Conservation (phyloP, 2,113 vertebrate species). For the Lathamus discolor region DNA sequence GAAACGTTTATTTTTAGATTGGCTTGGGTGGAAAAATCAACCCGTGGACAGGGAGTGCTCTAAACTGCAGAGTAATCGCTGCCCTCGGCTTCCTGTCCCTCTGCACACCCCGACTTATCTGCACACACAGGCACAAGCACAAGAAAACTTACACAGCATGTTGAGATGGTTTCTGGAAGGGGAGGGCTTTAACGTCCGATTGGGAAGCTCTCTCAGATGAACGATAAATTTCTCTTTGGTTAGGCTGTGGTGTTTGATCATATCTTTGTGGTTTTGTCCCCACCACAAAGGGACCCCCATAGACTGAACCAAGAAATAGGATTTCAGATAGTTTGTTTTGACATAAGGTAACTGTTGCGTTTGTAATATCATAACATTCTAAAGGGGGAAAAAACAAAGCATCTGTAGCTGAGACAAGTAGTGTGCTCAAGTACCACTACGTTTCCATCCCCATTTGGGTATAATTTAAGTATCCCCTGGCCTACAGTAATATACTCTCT, state of each 20-base stretch:
- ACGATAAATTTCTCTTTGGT: conserved; percentile 22
- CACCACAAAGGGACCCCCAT: background rate
- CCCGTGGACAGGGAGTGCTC: background rate
- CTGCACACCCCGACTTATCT: background rate
- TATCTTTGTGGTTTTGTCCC: conserved; percentile 7
- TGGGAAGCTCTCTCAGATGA: background rate
- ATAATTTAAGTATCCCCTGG: conserved; percentile 43
- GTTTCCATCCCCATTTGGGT: conserved; percentile 26
- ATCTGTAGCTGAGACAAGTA: conserved; percentile 32
- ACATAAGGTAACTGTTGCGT: conserved; percentile 22
- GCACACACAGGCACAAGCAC: background rate
- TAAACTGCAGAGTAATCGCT: fast-evolving
- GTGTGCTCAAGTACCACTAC: background rate
- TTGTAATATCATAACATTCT: conserved; percentile 24
- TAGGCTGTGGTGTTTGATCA: background rate
- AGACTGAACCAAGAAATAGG: conserved; percentile 4
- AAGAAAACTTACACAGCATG: background rate
- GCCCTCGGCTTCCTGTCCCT: background rate
- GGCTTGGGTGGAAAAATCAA: background rate
- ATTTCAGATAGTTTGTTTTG: conserved; percentile 36
- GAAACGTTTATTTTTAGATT: background rate
- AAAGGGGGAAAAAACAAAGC: conserved; percentile 10
- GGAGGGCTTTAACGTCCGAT: conserved; percentile 5
- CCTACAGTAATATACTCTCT: conserved; percentile 28
- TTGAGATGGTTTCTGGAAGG: background rate